phyloP scores from a whole-genome alignment of 1,140 invertebrate genomes.

The Chrysoperla carnea region DNA sequence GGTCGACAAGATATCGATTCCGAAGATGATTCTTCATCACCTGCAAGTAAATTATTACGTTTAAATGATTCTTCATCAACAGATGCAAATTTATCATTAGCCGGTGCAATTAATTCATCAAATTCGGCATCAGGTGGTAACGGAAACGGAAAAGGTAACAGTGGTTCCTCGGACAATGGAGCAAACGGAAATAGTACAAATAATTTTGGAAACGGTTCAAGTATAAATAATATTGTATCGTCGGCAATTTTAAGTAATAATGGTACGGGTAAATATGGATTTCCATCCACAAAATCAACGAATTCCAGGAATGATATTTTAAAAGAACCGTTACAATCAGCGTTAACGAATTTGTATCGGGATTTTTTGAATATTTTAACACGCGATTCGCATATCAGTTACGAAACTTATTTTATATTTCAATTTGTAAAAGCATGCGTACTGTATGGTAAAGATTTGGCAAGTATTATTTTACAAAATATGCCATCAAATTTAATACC shows the following conservation, averaged over 20 bases:
- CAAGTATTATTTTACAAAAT: conserved; percentile 55
- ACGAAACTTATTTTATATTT: conserved; percentile 72
- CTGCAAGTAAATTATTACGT: conserved; percentile 11
- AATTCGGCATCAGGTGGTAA: neutral
- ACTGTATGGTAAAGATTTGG: conserved; percentile 53
- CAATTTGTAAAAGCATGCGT: conserved; percentile 67
- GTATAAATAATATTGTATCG: conserved; percentile 12
- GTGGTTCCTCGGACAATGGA: conserved; percentile 18
- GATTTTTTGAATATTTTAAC: conserved; percentile 56
- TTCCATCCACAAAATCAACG: neutral
- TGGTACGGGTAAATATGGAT: conserved; percentile 15
- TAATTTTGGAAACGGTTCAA: conserved; percentile 33
- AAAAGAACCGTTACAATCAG: conserved; percentile 39
- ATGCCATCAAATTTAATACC: conserved; percentile 61
- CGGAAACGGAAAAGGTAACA: neutral
- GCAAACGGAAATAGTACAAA: conserved; percentile 40
- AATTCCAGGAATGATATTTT: conserved; percentile 15
- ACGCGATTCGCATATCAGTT: conserved; percentile 56
- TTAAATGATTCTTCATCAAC: conserved; percentile 2
- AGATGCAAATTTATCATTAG: neutral
- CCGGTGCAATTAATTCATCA: conserved; percentile 1
- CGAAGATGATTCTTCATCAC: conserved; percentile 13
- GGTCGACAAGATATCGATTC: conserved; percentile 34
- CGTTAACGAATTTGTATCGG: conserved; percentile 45
- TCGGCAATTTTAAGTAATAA: conserved; percentile 13